Percentiles rank a stretch among this genome's conserved stretches.
Evolutionary conservation across 35 echinoderm and acorn worm genomes (phyloP).

Genomic region (Apostichopus japonicus): DNA sequence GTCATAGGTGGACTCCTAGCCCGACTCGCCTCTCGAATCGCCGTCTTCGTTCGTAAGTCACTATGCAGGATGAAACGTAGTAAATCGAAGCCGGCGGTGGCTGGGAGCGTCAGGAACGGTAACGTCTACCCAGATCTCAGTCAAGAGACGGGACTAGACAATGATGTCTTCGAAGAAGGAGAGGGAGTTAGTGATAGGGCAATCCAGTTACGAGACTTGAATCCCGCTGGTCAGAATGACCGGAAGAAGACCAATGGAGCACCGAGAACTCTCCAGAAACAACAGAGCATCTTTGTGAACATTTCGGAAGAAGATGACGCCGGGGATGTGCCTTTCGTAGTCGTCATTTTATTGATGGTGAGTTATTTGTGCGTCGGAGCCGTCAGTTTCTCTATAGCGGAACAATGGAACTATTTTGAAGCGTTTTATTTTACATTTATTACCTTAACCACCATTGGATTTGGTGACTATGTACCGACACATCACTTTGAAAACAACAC

Average conservation of each 20-base stretch:
- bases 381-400: constrained; percentile 53
- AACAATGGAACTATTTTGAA: constrained; percentile 77
- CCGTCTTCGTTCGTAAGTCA: constrained; percentile 22
- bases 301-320: constrained; percentile 56
- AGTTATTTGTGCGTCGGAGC: constrained; percentile 67
- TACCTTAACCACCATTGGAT: constrained; percentile 95
- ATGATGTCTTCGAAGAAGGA: constrained; percentile 27
- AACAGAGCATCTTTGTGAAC: constrained; percentile 44
- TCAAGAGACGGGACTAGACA: neutral
- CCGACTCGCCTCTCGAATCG: constrained; percentile 32
- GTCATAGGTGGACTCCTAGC: constrained; percentile 87
- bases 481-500: constrained; percentile 74
- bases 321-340: constrained; percentile 73
- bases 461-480: constrained; percentile 83
- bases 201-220: neutral
- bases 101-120: constrained; percentile 3
- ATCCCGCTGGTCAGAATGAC: neutral
- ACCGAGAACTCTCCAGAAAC: neutral
- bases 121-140: constrained; percentile 17
- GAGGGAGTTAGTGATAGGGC: neutral
- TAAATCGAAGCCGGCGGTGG: neutral
- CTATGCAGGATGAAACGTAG: neutral
- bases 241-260: neutral
- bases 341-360: constrained; percentile 67
- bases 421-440: constrained; percentile 92